Base-by-base conservation (phyloP, 2,888 invertebrate genomes). In the Chironomus riparius region DNA sequence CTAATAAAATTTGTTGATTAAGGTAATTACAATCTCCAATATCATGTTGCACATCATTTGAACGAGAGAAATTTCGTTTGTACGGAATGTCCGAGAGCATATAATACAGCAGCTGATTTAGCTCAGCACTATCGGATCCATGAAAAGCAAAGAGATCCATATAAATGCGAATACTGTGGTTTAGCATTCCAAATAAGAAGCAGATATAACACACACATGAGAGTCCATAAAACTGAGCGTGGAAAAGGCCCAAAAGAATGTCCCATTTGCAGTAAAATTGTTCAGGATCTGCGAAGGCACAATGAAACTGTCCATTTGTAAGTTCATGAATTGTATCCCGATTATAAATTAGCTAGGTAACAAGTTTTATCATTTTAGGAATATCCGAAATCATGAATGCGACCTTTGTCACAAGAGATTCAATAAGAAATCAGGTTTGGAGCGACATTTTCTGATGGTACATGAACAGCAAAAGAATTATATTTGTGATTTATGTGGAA, bases 11-110 rank as follows among this genome's bases (percentile, higher is more conserved):
- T 56, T 50, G 13, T 50, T 50, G n/a, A 21, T 50, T 71, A 7
- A 73, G 72, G 62, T 28, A 12, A 15, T 3, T 73, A 47, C 13
- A 62, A 73, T 24, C 28, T 73, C 4, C 61, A 62, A 13, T 61
- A 56, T 73, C 72, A 73, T 38, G 28, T 73, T 12, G 62, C 61
- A 21, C 61, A 73, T 56, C 72, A 73, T 47, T 12, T 73, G 10
- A 62, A 73, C 24, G 72, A 18, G 4, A 73, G 72, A 28, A 62
- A 28, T 22, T 73, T 21, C 13, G 4, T 73, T 0, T 73, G 72
- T 13, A 56, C 38, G 3, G 72, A 62, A 62, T 73, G 72, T 22
- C 62, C 38, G 1, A 15, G 21, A 38, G 15, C 72, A 2, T 73
- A 62, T 38, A 73, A 73, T 62, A 62, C 72, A 18, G 6, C 38